These are phyloP conservation scores for Zenarchopterus dispar DNA, from an alignment of 2,797 vertebrate species.

Conservation along the genomic window DNA sequence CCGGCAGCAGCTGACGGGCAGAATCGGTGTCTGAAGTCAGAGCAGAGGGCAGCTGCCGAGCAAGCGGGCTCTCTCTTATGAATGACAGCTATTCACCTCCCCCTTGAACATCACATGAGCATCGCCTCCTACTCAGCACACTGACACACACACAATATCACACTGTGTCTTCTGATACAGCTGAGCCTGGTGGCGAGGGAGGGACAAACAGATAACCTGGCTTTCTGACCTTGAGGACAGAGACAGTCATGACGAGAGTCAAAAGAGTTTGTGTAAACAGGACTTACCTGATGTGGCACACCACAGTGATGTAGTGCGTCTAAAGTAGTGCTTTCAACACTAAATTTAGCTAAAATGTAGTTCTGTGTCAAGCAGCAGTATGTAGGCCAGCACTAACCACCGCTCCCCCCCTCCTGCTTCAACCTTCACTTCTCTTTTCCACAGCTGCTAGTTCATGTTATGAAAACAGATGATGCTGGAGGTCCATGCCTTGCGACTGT, in stretches of 20 bases:
- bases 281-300: conserved; percentile 17
- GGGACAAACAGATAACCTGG: conserved; percentile 48
- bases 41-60: conserved; percentile 62
- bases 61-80: conserved; percentile 53
- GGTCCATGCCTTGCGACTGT: background rate
- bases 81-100: conserved; percentile 78
- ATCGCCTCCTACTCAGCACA: conserved; percentile 69
- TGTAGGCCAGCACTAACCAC: conserved; percentile 22
- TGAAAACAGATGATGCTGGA: conserved; percentile 31
- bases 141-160: conserved; percentile 66
- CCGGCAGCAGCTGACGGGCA: conserved; percentile 64
- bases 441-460: conserved; percentile 21
- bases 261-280: background rate
- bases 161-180: conserved; percentile 64
- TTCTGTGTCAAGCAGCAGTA: conserved; percentile 29
- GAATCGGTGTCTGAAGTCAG: conserved; percentile 62
- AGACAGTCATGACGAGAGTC: background rate
- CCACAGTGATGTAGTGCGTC: background rate
- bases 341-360: conserved; percentile 15
- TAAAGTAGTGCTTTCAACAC: background rate
- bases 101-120: conserved; percentile 73
- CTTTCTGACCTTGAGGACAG: conserved; percentile 50
- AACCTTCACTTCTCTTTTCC: conserved; percentile 24
- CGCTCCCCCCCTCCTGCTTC: background rate
- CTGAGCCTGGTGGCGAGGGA: conserved; percentile 40